These are phyloP conservation scores for Nestor notabilis DNA, from an alignment of 2,113 vertebrate species.

Conservation along the genomic window DNA sequence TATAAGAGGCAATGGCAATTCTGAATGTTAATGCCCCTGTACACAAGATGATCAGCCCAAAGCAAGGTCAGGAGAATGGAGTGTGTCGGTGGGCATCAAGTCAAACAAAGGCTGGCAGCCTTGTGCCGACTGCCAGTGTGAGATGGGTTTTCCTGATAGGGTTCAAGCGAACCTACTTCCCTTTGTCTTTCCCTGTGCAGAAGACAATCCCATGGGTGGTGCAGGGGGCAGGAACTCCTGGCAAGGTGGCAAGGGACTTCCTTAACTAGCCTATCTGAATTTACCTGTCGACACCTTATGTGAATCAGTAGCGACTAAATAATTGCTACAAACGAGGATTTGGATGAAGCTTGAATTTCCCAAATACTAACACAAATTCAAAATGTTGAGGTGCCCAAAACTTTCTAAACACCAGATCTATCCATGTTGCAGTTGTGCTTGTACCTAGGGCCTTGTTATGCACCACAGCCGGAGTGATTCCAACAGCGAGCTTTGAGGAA, in stretches of 20 bases:
- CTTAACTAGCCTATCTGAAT: neutral
- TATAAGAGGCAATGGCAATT: neutral
- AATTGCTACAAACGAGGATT: neutral
- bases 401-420: neutral
- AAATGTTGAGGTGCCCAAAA: neutral
- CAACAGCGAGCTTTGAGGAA: neutral
- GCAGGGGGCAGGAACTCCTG: neutral
- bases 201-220: neutral
- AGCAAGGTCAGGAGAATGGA: neutral
- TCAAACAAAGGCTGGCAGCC: neutral
- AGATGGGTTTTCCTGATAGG: neutral
- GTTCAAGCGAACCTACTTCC: neutral
- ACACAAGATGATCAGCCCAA: neutral
- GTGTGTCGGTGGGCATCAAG: neutral
- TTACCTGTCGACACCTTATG: neutral
- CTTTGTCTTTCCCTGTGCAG: neutral
- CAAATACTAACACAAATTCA: neutral
- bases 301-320: neutral
- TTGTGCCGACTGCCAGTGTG: accelerated
- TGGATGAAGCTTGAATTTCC: neutral
- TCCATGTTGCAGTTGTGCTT: accelerated
- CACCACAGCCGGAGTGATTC: neutral
- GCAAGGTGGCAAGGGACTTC: neutral
- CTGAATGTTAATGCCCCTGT: neutral
- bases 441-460: neutral